These are phyloP conservation scores for Mustelus asterias DNA, from an alignment of 2,113 vertebrate species.

Conservation along the genomic window DNA sequence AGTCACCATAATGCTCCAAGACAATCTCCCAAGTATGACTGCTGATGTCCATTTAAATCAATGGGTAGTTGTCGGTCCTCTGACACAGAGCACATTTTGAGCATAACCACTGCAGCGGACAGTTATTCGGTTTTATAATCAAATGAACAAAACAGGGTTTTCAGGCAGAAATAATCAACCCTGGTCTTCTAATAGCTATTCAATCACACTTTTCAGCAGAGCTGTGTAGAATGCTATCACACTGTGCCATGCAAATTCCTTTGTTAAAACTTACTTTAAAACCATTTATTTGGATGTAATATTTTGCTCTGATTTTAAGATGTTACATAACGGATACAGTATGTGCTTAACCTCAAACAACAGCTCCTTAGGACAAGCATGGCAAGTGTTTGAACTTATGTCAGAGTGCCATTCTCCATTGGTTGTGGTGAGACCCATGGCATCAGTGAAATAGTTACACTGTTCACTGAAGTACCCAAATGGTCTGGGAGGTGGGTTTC, in stretches of 20 bases:
- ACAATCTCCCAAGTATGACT: neutral
- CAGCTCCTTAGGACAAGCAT: neutral
- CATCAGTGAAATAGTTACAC: neutral
- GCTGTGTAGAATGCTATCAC: neutral
- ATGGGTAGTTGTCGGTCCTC: neutral
- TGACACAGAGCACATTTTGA: neutral
- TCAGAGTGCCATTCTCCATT: neutral
- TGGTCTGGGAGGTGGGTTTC: neutral
- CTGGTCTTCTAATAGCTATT: neutral
- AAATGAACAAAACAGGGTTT: neutral
- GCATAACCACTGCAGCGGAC: neutral
- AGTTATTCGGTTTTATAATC: neutral
- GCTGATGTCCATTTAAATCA: neutral
- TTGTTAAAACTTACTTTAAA: neutral
- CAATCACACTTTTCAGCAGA: neutral
- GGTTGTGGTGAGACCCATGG: neutral
- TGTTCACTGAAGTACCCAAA: neutral
- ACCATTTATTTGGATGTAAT: neutral
- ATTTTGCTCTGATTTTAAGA: neutral
- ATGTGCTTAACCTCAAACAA: neutral
- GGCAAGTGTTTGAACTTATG: neutral
- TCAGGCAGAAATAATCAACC: neutral
- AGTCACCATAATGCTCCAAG: neutral
- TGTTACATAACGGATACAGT: neutral
- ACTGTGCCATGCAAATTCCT: neutral